Conservation (phyloP, 30 jellyfish, hydroid and myxozoan genomes). For the Sanderia malayensis region DNA sequence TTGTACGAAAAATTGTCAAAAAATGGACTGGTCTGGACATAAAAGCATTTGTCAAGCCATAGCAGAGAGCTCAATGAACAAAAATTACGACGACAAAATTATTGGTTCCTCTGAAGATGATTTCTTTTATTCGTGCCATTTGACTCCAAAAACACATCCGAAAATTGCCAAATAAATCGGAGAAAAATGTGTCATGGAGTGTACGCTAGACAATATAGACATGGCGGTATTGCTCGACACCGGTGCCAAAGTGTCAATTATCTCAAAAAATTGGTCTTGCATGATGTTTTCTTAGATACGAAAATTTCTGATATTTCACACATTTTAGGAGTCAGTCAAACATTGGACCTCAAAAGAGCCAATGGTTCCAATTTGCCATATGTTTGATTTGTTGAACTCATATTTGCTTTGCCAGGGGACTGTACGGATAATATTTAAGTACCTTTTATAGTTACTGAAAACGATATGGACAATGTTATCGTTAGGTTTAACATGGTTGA, state of each 20-base stretch:
- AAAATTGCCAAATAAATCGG: conserved; percentile 32
- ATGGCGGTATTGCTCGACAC: conserved; percentile 37
- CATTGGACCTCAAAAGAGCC: conserved; percentile 36
- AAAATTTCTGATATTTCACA: conserved; percentile 26
- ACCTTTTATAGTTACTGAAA: conserved; percentile 39
- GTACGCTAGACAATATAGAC: conserved; percentile 12
- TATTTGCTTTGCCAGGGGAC: conserved; percentile 8
- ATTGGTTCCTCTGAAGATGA: conserved; percentile 25
- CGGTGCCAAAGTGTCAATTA: conserved; percentile 48
- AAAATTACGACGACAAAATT: conserved; percentile 6
- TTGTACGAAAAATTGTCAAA: conserved; percentile 40
- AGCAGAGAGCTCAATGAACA: neutral
- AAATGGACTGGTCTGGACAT: conserved; percentile 29
- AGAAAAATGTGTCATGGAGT: conserved; percentile 28
- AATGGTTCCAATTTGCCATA: conserved; percentile 35
- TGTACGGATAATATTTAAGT: conserved; percentile 8
- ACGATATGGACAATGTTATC: conserved; percentile 9
- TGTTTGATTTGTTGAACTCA: conserved; percentile 15
- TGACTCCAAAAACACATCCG: conserved; percentile 8
- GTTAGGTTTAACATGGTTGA: conserved; percentile 5
- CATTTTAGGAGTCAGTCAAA: conserved; percentile 18
- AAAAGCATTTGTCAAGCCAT: conserved; percentile 7
- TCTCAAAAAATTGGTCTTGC: conserved; percentile 10
- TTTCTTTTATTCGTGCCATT: conserved; percentile 9
- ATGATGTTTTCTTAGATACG: neutral